Base-by-base conservation (phyloP, 2,888 invertebrate genomes). In the Spodoptera exigua region DNA sequence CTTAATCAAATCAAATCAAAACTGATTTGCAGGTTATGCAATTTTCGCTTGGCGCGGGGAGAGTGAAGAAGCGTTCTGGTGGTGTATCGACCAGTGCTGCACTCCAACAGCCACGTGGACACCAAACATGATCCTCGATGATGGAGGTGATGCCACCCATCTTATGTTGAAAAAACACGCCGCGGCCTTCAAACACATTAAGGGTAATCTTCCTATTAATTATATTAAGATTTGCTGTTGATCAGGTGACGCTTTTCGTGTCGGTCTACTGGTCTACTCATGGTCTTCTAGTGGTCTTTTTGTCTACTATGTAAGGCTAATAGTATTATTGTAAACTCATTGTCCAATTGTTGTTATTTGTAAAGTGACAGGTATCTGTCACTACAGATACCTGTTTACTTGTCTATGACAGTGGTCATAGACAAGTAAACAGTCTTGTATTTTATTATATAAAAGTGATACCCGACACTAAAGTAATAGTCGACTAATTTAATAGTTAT, bases 11-110 rank as follows among this genome's bases (percentile, higher is more conserved):
- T 0, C 5, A 21, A 4, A 3, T 21, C 21, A 0, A 4, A 21
- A 21, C 5, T 5, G 5, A 21, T 18, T 27, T 10, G 2, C 73
- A 94, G 97, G 97, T 11, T 97, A 96, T 86, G 96, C 99, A 1
- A 96, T 99, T 68, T 99, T 98, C 93, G 98, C 99, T 11, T 99
- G 99, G 99, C 97, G 99, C 55, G 98, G 99, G 0, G 99, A 99
- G 89, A 98, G 98, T 5, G 99, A 99, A 87, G 99, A 99, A 85
- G 99, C 99, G 81, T 99, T 99, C 92, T 99, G 99, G 99, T 99
- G 99, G 99, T 99, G 99, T 87, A 99, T 99, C 79, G 99, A 99
- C 91, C 97, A 93, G 73, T 94, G 97, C 84, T 99, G 99, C 89
- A 97, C 99, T 2, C 98, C 98, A 76, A 96, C 97, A 0, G 97